These are phyloP conservation scores for Branchinecta lindahli DNA, from an alignment of 1,140 invertebrate genomes.

Conservation along the genomic window DNA sequence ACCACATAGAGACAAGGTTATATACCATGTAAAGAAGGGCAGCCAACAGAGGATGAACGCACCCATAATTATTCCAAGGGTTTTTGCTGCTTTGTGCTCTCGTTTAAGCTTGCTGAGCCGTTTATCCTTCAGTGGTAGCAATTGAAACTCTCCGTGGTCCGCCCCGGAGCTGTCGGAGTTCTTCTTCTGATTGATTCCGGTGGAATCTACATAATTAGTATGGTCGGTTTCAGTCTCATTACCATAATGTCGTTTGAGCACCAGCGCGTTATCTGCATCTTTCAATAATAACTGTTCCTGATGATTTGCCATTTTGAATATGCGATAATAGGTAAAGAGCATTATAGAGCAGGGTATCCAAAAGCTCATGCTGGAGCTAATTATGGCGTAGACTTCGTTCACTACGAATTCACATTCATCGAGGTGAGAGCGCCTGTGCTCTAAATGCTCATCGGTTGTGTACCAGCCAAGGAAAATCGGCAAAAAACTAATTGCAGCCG, in stretches of 20 bases:
- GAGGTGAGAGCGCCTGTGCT: slow-evolving; percentile 42
- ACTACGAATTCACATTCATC: slow-evolving; percentile 61
- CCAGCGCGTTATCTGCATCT: slow-evolving; percentile 28
- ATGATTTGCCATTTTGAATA: slow-evolving; percentile 74
- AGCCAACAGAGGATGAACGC: slow-evolving; percentile 88
- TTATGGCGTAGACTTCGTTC: slow-evolving; percentile 57
- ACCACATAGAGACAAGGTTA: slow-evolving; percentile 61
- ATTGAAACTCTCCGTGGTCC: not conserved
- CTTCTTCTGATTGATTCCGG: not conserved
- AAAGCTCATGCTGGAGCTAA: slow-evolving; percentile 85
- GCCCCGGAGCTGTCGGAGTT: not conserved
- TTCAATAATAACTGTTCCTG: slow-evolving; percentile 73
- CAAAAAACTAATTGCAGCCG: slow-evolving; percentile 79
- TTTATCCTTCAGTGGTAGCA: slow-evolving; percentile 52
- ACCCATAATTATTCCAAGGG: slow-evolving; percentile 81
- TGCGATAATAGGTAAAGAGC: slow-evolving; percentile 77
- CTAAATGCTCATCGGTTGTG: slow-evolving; percentile 57
- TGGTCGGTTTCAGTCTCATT: not conserved
- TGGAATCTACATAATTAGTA: not conserved
- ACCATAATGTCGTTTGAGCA: slow-evolving; percentile 20
- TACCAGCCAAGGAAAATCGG: slow-evolving; percentile 89
- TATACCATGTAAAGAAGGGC: slow-evolving; percentile 91
- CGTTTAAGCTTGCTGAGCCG: slow-evolving; percentile 45
- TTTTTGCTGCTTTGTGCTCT: slow-evolving; percentile 91
- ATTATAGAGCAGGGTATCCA: slow-evolving; percentile 93